Evolutionary conservation across 35 echinoderm and acorn worm species (phyloP).

Genomic region (Eucidaris tribuloides): DNA sequence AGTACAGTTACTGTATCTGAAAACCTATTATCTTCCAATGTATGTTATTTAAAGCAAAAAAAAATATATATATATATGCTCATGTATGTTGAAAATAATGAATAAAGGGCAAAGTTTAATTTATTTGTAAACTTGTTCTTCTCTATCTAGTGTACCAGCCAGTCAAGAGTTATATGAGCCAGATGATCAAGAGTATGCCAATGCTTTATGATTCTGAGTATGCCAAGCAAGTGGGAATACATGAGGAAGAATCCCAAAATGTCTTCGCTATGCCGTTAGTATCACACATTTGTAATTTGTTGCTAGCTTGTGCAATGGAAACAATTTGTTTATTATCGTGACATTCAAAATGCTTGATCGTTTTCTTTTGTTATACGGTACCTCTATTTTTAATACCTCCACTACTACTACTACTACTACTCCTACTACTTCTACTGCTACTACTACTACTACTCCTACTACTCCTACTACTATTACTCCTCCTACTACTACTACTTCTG

Average conservation of each 20-base stretch:
- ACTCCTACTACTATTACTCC: too few relatives aligned
- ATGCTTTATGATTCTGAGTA: slow-evolving; percentile 68
- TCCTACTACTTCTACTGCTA: too few relatives aligned
- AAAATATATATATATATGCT: too few relatives aligned
- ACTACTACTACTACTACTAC: too few relatives aligned
- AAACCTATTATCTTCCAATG: too few relatives aligned
- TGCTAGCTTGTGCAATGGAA: not conserved
- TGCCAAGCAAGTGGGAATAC: slow-evolving; percentile 5
- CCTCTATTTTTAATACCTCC: not conserved
- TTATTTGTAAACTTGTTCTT: too few relatives aligned
- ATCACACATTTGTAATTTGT: not conserved
- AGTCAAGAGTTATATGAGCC: slow-evolving; percentile 5
- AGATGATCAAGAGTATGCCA: slow-evolving; percentile 36
- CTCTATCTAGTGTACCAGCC: slow-evolving; percentile 36
- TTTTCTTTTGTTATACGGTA: not conserved
- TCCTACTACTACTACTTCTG: too few relatives aligned
- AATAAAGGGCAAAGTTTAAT: too few relatives aligned
- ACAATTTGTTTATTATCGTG: not conserved
- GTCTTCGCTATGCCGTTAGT: slow-evolving; percentile 59
- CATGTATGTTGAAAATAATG: too few relatives aligned
- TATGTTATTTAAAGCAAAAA: too few relatives aligned
- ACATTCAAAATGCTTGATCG: not conserved
- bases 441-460: too few relatives aligned
- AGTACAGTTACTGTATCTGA: too few relatives aligned
- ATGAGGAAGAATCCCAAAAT: slow-evolving; percentile 9